Evolutionary conservation across 2,888 invertebrate genomes (phyloP).

Genomic region (Cinara cedri): DNA sequence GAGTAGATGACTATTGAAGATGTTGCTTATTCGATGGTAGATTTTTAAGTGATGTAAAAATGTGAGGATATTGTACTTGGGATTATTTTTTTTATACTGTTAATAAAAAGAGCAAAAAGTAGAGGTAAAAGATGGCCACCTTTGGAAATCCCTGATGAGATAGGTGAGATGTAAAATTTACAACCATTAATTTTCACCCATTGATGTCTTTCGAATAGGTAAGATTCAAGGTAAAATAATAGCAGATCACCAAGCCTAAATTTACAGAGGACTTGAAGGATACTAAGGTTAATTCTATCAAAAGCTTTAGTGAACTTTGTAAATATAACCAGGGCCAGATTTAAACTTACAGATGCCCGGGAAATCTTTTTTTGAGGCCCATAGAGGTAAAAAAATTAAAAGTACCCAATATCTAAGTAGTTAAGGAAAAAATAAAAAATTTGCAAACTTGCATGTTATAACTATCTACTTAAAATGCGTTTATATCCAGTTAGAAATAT

Average conservation of each 20-base stretch:
- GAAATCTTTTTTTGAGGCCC: no score
- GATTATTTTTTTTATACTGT: neutral
- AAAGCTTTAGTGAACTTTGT: no score
- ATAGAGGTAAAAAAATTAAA: no score
- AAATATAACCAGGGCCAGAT: no score
- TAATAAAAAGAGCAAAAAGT: neutral
- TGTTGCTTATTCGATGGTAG: neutral
- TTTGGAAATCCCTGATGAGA: neutral
- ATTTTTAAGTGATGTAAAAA: neutral
- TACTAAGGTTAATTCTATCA: neutral
- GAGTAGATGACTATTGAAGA: no score
- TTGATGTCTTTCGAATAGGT: no score
- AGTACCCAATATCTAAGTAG: no score
- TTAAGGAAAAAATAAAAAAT: no score
- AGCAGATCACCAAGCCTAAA: neutral
- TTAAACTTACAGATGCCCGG: no score
- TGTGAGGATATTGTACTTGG: neutral
- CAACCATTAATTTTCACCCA: neutral
- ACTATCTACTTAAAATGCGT: no score
- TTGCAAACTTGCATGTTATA: no score
- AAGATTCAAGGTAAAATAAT: neutral
- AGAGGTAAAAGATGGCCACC: neutral
- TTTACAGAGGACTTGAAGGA: neutral
- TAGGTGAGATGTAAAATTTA: neutral
- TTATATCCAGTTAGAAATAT: no score